These are phyloP conservation scores for Hydrolagus colliei DNA, from an alignment of 2,797 vertebrate species.

Conservation along the genomic window DNA sequence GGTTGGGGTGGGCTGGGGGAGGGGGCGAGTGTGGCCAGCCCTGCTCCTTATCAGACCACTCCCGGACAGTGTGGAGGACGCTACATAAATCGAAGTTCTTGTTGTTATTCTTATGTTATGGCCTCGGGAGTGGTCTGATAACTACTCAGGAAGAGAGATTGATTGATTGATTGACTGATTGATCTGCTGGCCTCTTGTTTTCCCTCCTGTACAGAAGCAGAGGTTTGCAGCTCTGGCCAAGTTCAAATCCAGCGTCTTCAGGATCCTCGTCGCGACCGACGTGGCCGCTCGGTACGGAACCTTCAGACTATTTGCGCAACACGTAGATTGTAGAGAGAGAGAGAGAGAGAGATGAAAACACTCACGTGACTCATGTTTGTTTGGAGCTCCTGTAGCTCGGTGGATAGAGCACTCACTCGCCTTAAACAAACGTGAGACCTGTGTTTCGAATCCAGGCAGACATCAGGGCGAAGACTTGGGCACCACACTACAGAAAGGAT, in stretches of 20 bases:
- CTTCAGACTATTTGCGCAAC: neutral
- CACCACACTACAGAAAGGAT: too few relatives aligned
- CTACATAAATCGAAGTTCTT: too few relatives aligned
- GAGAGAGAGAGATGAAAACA: neutral
- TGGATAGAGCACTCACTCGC: too few relatives aligned
- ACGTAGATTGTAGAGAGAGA: neutral
- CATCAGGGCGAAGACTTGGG: too few relatives aligned
- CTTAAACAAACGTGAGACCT: too few relatives aligned
- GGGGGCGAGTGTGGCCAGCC: neutral
- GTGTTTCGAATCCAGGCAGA: too few relatives aligned
- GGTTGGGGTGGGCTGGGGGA: neutral
- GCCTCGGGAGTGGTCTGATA: neutral
- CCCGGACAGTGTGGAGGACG: neutral
- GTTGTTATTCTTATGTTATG: neutral
- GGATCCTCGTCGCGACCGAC: slow-evolving; percentile 87
- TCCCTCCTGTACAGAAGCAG: slow-evolving; percentile 61
- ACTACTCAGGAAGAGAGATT: too few relatives aligned
- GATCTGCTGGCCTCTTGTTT: neutral
- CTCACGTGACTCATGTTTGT: too few relatives aligned
- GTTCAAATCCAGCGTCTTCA: slow-evolving; percentile 93
- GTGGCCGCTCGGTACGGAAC: slow-evolving; percentile 77
- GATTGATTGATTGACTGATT: too few relatives aligned
- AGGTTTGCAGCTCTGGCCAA: slow-evolving; percentile 84
- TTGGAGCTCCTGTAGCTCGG: too few relatives aligned
- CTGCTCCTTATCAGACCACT: neutral